These are phyloP conservation scores for Drosophila hamatofila DNA, from an alignment of 2,888 invertebrate genomes.

Conservation along the genomic window DNA sequence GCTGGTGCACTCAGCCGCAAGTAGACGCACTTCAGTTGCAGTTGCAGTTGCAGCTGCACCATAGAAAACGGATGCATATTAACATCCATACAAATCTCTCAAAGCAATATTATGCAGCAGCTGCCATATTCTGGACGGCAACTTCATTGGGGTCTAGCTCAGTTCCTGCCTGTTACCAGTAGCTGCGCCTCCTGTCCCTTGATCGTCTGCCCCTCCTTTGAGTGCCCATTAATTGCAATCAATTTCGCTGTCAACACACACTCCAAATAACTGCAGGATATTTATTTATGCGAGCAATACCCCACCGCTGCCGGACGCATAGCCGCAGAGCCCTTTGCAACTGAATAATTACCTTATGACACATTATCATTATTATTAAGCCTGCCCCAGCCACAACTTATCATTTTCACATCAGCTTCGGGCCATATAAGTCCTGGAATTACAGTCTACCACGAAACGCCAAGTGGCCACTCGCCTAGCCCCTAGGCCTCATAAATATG, in stretches of 20 bases:
- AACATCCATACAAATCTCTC: conserved; percentile 34
- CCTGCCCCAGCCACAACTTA: conserved; percentile 55
- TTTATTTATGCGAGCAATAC: conserved; percentile 68
- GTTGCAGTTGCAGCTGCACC: conserved; percentile 23
- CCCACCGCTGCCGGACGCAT: conserved; percentile 8
- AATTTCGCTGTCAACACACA: conserved; percentile 79
- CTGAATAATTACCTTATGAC: conserved; percentile 81
- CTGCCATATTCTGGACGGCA: conserved; percentile 17
- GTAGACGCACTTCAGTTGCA: conserved; percentile 56
- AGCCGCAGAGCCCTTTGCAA: conserved; percentile 57
- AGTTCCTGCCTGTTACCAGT: neutral
- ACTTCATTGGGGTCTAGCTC: conserved; percentile 22
- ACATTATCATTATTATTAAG: conserved; percentile 80
- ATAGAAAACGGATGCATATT: conserved; percentile 24
- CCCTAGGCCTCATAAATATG: conserved; percentile 67
- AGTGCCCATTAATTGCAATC: conserved; percentile 76
- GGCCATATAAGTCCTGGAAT: conserved; percentile 56
- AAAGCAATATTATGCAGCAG: conserved; percentile 14
- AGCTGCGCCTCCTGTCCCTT: neutral
- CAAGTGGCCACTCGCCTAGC: conserved; percentile 11
- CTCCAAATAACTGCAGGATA: conserved; percentile 77
- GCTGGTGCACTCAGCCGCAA: conserved; percentile 60
- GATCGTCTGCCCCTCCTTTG: neutral
- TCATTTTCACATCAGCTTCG: conserved; percentile 67
- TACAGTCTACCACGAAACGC: conserved; percentile 57